Base-by-base conservation (phyloP, 2,888 invertebrate genomes). In the Leptopilina drosophilae region DNA sequence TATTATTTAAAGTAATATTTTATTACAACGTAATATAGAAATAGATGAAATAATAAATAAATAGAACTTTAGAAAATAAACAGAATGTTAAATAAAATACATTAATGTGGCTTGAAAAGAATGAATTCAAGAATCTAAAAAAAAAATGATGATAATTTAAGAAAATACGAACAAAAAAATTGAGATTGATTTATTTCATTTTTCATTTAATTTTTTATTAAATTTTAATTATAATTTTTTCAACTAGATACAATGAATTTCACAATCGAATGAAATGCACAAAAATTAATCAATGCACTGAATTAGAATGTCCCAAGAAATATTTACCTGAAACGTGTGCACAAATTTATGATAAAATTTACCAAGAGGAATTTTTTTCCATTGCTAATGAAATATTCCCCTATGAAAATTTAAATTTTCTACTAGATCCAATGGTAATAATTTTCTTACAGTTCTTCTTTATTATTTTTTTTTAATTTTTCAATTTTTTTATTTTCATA, bases 351-450 rank as follows among this genome's bases (percentile, higher is more conserved):
- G 87, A 93, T 56, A 87, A 93, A 82, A 92, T 93, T 81, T 91
- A 90, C 66, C 81, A 88, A 11, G 93, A 93, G 78, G 91, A 93
- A 84, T 81, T 92, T 8, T 82, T 87, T 12, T 89, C 88, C 64
- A 81, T 92, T 73, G 85, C 85, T n/a, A 83, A 82, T 1, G 89
- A 91, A 79, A 87, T 87, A 12, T 92, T 92, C 81, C 73, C 87
- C 1, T 93, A 90, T 83, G 80, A 83, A 8, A 84, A 91, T 83
- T 76, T 80, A 0, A 83, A 87, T 80, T 94, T 94, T 87, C 88
- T 91, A n/a, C 91, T 94, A 78, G 88, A 90, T 33, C 94, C 94
- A 15, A 89, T 92, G 86, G 94, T 94, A 84, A 92, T n/a, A 20
- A 20, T 20, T 20, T 20, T 20, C 20, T 20, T 20, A 20, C 1